These are phyloP conservation scores for Blastobasis lacticolella DNA, from an alignment of 2,888 invertebrate genomes.

Conservation along the genomic window DNA sequence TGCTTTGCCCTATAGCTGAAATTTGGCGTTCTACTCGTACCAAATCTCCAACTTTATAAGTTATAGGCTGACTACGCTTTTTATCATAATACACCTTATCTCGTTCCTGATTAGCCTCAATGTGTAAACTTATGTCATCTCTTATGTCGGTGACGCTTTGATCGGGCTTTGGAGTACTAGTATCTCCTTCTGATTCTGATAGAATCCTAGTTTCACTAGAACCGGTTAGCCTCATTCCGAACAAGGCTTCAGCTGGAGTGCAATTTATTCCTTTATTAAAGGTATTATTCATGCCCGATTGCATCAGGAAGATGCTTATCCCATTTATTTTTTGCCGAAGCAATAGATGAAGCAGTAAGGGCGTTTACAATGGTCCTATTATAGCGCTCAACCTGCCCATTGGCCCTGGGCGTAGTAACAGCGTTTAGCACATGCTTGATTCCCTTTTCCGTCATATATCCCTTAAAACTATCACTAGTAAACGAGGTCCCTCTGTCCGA, in stretches of 20 bases:
- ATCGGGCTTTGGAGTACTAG: neutral
- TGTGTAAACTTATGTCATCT: neutral
- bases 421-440: neutral
- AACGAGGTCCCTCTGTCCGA: neutral
- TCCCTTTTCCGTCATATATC: neutral
- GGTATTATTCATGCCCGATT: slow-evolving; percentile 7
- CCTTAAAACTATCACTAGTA: neutral
- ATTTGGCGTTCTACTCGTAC: neutral
- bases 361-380: slow-evolving; percentile 7
- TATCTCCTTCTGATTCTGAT: neutral
- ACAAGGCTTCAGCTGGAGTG: slow-evolving; percentile 4
- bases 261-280: slow-evolving; percentile 6
- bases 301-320: slow-evolving; percentile 4
- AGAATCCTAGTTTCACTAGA: neutral
- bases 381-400: slow-evolving; percentile 2
- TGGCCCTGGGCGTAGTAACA: neutral
- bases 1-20: neutral
- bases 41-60: neutral
- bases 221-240: neutral
- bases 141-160: neutral
- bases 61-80: neutral
- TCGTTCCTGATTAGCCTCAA: neutral
- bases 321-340: slow-evolving; percentile 4
- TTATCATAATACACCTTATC: neutral
- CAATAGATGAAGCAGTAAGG: slow-evolving; percentile 4